Evolutionary conservation across 53 echinoderm and acorn worm species (phyloP), one percentile per base, ranked within the genome.

Genomic region (Mesocentrotus franciscanus): DNA sequence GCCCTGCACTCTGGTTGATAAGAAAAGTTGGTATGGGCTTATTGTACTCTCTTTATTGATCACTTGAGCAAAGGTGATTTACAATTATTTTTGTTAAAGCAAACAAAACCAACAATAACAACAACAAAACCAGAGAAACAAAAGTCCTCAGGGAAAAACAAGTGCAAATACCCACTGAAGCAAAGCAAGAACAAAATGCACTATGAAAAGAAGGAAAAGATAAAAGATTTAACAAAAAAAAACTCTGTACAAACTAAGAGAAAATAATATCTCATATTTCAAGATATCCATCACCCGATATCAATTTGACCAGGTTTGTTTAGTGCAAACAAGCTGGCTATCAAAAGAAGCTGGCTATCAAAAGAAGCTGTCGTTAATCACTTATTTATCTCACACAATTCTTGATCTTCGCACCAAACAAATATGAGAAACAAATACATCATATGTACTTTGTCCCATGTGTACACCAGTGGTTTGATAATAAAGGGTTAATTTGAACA

Each of bases 341-440:
- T 81, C 87, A 87, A 87, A 10, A 79, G 26, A 87, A 85, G 22
- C 85, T 78, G 78, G 78, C 18, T 78, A 78, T 78, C 85, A 85
- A 85, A 22, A 76, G 24, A 87, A 87, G 26, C 59, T 87, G 56
- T 58, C 87, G 58, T 1, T 81, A 42, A 81, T 81, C 20, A 36
- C 87, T 27, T 24, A 58, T 9, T 87, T 57, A 87, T 87, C 87
- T 87, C 24, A 29, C 57, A 87, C 58, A 58, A 58, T 58, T 27
- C 56, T 87, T 87, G 58, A 56, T 87, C 87, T 87, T 87, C 29
- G 87, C 56, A 58, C 87, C 11, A 4, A 87, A 9, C 87, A 87
- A 87, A 87, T 57, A 87, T 85, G 26, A 85, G 20, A 85, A 85
- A 35, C 85, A 85, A 55, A 85, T 85, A 22, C 8, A 18, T 20